Percentiles rank a stretch among this genome's conserved stretches.
phyloP scores from a whole-genome alignment of 2,113 vertebrate genomes.

The Cyprinodon brontotheroides region DNA sequence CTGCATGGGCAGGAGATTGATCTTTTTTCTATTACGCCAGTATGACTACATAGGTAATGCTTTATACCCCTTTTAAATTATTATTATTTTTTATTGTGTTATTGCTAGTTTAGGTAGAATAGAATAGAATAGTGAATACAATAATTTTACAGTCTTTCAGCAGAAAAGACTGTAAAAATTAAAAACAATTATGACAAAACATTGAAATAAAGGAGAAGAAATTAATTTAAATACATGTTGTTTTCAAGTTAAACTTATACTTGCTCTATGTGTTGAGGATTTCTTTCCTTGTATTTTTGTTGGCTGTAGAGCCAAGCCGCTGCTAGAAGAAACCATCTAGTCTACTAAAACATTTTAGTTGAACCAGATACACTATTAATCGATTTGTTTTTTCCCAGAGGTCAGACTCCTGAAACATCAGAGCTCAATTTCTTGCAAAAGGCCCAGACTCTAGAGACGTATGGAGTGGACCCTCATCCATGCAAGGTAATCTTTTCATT shows the following conservation, averaged over 20 bases:
- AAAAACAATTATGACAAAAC: not conserved
- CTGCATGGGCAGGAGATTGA: not conserved
- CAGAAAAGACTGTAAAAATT: not conserved
- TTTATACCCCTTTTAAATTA: not conserved
- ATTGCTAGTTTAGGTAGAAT: not conserved
- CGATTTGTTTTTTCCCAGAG: slow-evolving; percentile 73
- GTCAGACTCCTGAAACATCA: slow-evolving; percentile 90
- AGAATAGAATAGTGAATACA: too few relatives aligned
- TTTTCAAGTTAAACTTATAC: too few relatives aligned
- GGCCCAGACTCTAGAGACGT: slow-evolving; percentile 95
- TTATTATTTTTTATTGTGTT: not conserved
- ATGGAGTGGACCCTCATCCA: slow-evolving; percentile 95
- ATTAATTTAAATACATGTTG: not conserved
- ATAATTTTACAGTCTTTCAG: too few relatives aligned
- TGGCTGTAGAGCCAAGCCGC: not conserved
- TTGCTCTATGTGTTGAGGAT: not conserved
- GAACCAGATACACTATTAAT: not conserved
- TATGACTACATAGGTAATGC: not conserved
- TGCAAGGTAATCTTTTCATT: slow-evolving; percentile 85
- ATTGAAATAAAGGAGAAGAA: not conserved
- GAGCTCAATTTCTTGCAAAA: slow-evolving; percentile 96
- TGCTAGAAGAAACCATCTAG: not conserved
- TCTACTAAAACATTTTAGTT: not conserved
- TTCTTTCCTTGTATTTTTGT: not conserved
- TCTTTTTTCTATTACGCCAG: not conserved